Evolutionary conservation across 2,888 invertebrate species (phyloP).

Genomic region (Phortica okadai): DNA sequence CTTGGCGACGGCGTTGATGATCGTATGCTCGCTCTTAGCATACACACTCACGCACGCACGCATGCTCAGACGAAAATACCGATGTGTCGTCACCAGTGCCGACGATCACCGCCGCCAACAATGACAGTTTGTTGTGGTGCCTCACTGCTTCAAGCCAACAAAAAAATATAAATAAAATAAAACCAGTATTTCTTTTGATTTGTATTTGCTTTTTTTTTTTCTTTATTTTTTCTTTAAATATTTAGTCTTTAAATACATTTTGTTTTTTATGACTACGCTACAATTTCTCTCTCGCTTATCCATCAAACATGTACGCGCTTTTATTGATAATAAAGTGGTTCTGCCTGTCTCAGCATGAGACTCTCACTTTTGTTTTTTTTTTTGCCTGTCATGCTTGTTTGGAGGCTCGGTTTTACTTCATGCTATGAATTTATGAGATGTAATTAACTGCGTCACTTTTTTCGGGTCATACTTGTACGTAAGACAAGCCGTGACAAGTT

Average conservation of each 20-base stretch:
- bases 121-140: not conserved
- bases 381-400: constrained; percentile 35
- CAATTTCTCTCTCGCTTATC: constrained; percentile 63
- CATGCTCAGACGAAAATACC: constrained; percentile 30
- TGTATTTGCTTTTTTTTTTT: constrained; percentile 36
- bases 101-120: constrained; percentile 21
- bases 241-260: constrained; percentile 36
- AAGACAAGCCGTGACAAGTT: not conserved
- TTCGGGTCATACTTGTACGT: not conserved
- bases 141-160: not conserved
- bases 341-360: constrained; percentile 41
- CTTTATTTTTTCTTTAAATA: constrained; percentile 37
- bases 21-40: constrained; percentile 1
- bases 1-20: not conserved
- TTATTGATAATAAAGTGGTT: constrained; percentile 1
- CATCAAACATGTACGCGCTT: not conserved
- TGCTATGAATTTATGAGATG: constrained; percentile 39
- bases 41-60: not conserved
- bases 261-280: constrained; percentile 44
- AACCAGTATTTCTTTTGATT: constrained; percentile 27
- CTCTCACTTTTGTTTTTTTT: constrained; percentile 65
- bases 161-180: not conserved
- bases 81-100: constrained; percentile 44
- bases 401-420: not conserved
- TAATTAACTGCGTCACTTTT: constrained; percentile 46